Conservation (phyloP, 2,797 vertebrate genomes). For the Tadarida brasiliensis region DNA sequence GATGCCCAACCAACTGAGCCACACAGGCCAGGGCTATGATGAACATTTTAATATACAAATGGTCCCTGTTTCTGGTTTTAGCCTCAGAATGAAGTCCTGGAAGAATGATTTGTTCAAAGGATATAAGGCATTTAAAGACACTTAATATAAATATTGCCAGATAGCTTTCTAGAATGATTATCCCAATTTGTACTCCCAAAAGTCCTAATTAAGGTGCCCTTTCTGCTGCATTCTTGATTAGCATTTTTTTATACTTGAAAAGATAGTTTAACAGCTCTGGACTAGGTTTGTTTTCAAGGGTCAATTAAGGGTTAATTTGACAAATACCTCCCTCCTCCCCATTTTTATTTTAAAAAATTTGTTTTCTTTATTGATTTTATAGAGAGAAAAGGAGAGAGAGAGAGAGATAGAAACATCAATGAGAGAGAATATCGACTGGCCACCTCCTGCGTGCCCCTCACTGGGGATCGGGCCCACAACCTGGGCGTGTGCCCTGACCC, state of each 20-base stretch:
- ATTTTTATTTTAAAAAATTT: not conserved
- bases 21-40: not conserved
- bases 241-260: slow-evolving; percentile 46
- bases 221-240: slow-evolving; percentile 15
- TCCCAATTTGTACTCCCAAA: slow-evolving; percentile 38
- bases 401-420: too few species aligned
- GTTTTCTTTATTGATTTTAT: too few species aligned
- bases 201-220: slow-evolving; percentile 40
- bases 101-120: slow-evolving; percentile 50
- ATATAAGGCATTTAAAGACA: slow-evolving; percentile 56
- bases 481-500: too few species aligned
- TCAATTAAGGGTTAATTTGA: slow-evolving; percentile 51
- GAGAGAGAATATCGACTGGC: too few species aligned
- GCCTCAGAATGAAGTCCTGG: slow-evolving; percentile 56
- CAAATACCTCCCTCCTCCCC: not conserved
- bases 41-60: slow-evolving; percentile 64
- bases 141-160: slow-evolving; percentile 59
- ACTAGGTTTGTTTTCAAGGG: slow-evolving; percentile 49
- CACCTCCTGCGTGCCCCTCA: too few species aligned
- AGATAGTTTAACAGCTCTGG: slow-evolving; percentile 16
- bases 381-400: too few species aligned
- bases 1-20: too few species aligned
- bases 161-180: slow-evolving; percentile 55
- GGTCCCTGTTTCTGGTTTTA: slow-evolving; percentile 30
- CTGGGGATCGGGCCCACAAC: too few species aligned